Evolutionary conservation across 1,140 invertebrate species (phyloP), one percentile per base, ranked within the genome.

Genomic region (Zelostemma sp.): DNA sequence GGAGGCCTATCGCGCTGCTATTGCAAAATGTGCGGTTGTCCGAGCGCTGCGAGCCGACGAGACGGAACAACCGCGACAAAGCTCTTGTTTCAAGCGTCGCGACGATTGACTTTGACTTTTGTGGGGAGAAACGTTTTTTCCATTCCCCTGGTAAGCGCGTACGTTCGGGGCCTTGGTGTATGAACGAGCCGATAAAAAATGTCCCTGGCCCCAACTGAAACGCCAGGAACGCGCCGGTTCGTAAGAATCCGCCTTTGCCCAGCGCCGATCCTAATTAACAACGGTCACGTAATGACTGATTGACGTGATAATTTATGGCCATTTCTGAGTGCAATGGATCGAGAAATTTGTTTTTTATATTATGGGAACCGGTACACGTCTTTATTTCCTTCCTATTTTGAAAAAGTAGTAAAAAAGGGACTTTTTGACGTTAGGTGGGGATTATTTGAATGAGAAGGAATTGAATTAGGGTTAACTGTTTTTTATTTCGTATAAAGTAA

Each of bases 261-360:
- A 57, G 38, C 35, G 45, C 55, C 55, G 55, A 57, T 57, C 55
- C 55, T 57, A 57, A 57, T 57, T 57, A 57, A 57, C 55, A 48
- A 43, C 54, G 19, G 43, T 15, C 33, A 21, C 45, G 54, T 45
- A 16, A 40, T 31, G 43, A 48, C 48, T 47, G 17, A 28, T 57
- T n/a, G 43, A 47, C 16, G 43, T n/a, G n/a, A n/a, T n/a, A n/a
- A n/a, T n/a, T n/a, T n/a, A n/a, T n/a, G n/a, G n/a, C n/a, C n/a
- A n/a, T n/a, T n/a, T n/a, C n/a, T n/a, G n/a, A n/a, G n/a, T n/a
- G n/a, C n/a, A n/a, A 25, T 38, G 46, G 35, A 57, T 57, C 45
- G 45, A 57, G 43, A 38, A n/a, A n/a, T n/a, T n/a, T n/a, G n/a
- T n/a, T n/a, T n/a, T n/a, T n/a, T n/a, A n/a, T n/a, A n/a, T n/a